Conservation (phyloP, 2,797 vertebrate species). For the Scolopax rusticola region DNA sequence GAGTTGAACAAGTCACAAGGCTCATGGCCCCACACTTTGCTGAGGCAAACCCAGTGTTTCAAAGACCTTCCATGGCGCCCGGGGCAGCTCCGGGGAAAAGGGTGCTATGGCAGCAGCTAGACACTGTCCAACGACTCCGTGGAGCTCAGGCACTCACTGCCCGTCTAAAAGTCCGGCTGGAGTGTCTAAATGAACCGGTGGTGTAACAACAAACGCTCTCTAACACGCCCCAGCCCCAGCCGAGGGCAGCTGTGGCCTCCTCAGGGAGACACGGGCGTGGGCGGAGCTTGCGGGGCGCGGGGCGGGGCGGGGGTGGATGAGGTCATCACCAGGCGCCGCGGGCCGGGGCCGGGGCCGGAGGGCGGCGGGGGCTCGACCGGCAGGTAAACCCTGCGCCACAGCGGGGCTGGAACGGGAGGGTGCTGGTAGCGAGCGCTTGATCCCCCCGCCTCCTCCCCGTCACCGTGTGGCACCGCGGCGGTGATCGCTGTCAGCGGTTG, state of each 20-base stretch:
- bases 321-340: background rate
- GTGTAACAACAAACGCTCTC: background rate
- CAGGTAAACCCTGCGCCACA: background rate
- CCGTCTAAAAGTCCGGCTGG: too few relatives aligned
- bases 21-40: background rate
- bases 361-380: background rate
- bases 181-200: fast-evolving
- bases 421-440: background rate
- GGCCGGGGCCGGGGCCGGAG: background rate
- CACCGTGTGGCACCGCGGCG: background rate
- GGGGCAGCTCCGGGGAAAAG: too few relatives aligned
- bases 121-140: too few relatives aligned
- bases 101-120: background rate
- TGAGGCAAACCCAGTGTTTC: background rate
- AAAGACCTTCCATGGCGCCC: background rate
- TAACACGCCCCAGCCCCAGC: too few relatives aligned
- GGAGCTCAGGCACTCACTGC: too few relatives aligned
- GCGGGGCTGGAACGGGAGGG: background rate
- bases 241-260: too few relatives aligned
- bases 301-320: fast-evolving
- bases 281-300: too few relatives aligned
- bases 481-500: too few relatives aligned
- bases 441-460: too few relatives aligned
- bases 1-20: fast-evolving
- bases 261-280: too few relatives aligned